Percentiles rank a stretch among this genome's conserved stretches.
Evolutionary conservation across 2,888 invertebrate species (phyloP).

Genomic region (Amphipyra berbera): DNA sequence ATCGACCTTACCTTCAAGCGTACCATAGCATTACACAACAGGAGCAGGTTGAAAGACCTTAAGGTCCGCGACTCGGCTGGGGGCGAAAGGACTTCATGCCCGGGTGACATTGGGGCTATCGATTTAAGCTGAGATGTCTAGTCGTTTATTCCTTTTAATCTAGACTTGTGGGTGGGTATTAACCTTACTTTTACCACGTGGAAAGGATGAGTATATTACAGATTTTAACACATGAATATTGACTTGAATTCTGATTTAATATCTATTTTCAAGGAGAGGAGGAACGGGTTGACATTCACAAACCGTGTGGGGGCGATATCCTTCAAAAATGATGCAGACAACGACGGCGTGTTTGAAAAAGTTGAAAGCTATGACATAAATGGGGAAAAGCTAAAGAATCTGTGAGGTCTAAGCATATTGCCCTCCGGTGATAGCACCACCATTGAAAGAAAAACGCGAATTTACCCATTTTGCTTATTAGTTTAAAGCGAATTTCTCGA

Average conservation of each 20-base stretch:
- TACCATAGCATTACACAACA: conserved; percentile 57
- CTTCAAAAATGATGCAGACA: too few species aligned
- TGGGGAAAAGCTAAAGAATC: too few species aligned
- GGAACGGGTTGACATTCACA: too few species aligned
- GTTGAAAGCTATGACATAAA: too few species aligned
- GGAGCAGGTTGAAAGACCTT: conserved; percentile 59
- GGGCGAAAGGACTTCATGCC: conserved; percentile 55
- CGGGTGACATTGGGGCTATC: conserved; percentile 63
- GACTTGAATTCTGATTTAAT: too few species aligned
- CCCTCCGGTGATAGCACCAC: too few species aligned
- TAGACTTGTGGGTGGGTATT: conserved; percentile 19
- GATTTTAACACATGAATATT: too few species aligned
- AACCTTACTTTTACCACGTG: neutral
- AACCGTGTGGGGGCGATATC: too few species aligned
- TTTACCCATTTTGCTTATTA: neutral
- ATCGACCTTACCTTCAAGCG: conserved; percentile 36
- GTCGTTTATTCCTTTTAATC: conserved; percentile 27
- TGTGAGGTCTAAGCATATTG: too few species aligned
- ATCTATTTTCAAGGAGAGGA: too few species aligned
- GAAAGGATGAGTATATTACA: too few species aligned
- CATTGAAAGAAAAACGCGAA: neutral
- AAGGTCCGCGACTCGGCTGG: conserved; percentile 61
- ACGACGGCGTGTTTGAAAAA: too few species aligned
- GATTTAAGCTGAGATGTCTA: conserved; percentile 42
- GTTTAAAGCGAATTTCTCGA: neutral